phyloP scores from a whole-genome alignment of 2,888 invertebrate genomes.

The Caprella mutica region DNA sequence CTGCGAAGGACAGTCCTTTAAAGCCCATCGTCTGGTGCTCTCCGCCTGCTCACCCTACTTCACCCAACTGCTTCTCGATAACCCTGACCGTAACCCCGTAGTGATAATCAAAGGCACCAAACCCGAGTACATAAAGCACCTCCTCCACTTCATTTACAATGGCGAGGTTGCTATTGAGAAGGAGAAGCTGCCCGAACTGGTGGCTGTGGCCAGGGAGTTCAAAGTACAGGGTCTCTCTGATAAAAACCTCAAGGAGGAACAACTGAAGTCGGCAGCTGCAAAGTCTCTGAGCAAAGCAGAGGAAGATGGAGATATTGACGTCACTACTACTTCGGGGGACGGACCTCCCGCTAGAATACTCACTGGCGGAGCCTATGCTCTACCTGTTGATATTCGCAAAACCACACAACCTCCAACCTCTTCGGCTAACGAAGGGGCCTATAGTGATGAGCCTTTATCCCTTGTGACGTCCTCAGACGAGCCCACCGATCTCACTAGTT shows the following conservation, averaged over 20 bases:
- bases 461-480: not conserved
- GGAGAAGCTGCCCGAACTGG: conserved; percentile 73
- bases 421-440: no score
- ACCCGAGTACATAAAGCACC: conserved; percentile 76
- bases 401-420: no score
- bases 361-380: no score
- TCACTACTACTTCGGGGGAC: not conserved
- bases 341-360: no score
- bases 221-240: conserved; percentile 79
- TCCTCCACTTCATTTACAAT: conserved; percentile 88
- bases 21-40: conserved; percentile 85
- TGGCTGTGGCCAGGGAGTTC: conserved; percentile 73
- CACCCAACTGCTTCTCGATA: conserved; percentile 77
- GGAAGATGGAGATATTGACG: not conserved
- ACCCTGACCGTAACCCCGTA: conserved; percentile 86
- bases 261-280: conserved; percentile 6
- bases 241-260: conserved; percentile 32
- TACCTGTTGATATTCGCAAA: no score
- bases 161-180: conserved; percentile 92
- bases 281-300: not conserved
- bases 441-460: not conserved
- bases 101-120: conserved; percentile 84
- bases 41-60: conserved; percentile 91
- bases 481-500: conserved; percentile 12
- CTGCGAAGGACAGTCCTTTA: conserved; percentile 69